These are phyloP conservation scores for Scomber japonicus DNA, from an alignment of 2,113 vertebrate genomes.

Conservation along the genomic window DNA sequence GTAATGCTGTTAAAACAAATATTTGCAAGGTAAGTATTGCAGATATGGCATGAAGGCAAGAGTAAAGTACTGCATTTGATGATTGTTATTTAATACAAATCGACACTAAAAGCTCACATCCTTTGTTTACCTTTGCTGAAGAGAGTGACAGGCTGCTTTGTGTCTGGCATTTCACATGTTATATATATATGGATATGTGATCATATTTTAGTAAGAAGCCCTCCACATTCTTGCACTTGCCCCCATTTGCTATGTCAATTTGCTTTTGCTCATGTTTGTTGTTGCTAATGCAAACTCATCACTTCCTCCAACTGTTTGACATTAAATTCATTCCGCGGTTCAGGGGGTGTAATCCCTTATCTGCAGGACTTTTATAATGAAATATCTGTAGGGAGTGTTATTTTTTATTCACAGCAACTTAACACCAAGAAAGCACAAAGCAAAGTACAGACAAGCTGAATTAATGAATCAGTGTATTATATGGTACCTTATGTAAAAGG, in stretches of 20 bases:
- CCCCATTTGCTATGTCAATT: constrained; percentile 2
- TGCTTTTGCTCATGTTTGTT: neutral
- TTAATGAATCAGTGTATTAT: neutral
- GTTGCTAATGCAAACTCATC: neutral
- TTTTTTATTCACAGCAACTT: constrained; percentile 12
- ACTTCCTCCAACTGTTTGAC: neutral
- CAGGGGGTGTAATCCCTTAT: neutral
- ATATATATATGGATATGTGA: neutral
- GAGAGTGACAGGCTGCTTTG: neutral
- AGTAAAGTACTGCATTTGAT: neutral
- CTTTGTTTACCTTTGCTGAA: neutral
- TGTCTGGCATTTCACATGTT: neutral
- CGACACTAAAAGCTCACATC: neutral
- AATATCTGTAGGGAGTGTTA: neutral
- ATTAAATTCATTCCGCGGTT: constrained; percentile 1
- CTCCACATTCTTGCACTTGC: neutral
- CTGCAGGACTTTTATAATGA: neutral
- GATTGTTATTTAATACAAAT: neutral
- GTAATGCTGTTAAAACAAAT: neutral
- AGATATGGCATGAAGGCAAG: too few relatives aligned
- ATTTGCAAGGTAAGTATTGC: too few relatives aligned
- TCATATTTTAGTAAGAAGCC: neutral
- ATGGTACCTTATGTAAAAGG: neutral
- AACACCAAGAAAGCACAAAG: neutral
- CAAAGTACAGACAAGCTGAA: neutral